Base-by-base conservation (phyloP, 2,113 vertebrate genomes). In the Fregetta grallaria region DNA sequence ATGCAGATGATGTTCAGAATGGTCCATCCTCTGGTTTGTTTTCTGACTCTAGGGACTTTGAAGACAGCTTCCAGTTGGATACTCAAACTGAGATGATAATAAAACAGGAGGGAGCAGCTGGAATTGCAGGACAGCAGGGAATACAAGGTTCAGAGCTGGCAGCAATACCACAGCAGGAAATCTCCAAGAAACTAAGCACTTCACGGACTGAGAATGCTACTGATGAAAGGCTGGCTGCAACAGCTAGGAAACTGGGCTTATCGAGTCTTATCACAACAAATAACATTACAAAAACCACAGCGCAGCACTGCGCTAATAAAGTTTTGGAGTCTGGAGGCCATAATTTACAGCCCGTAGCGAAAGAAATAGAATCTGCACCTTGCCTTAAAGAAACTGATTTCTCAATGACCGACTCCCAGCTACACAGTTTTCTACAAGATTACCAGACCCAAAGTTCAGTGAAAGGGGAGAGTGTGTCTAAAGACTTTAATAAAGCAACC, bases 1-100 rank as follows among this genome's bases (percentile, higher is more conserved):
- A 34, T 90, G 66, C 90, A 96, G 75, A 71, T 45, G 38, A 18
- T 80, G 58, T 82, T 80, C 97, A 97, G 81, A 97, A 78, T 58
- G 96, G 97, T 94, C 97, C 90, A 30, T 98, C 97, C 81, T 98
- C 98, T 36, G 97, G 98, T 90, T 93, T 98, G 75, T 98, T 98
- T 50, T 84, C 89, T 40, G 88, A 62, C 50, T 92, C 91, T 11
- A 94, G 92, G 92, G 98, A 98, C 74, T 99, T 99, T 96, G 98
- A 99, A 76, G 98, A 99, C 80, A 99, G 99, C 96, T 99, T 99
- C 87, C 98, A 98, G 96, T 94, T 99, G 88, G 99, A 99, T 97
- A 99, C 99, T 88, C 99, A 99, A 92, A 99, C 98, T 18, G 99
- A 99, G 80, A 98, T 97, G 97, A 98, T 99, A 75, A 98, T 99